Evolutionary conservation across 2,113 vertebrate species (phyloP).

Genomic region (Anser brachyrhynchus): DNA sequence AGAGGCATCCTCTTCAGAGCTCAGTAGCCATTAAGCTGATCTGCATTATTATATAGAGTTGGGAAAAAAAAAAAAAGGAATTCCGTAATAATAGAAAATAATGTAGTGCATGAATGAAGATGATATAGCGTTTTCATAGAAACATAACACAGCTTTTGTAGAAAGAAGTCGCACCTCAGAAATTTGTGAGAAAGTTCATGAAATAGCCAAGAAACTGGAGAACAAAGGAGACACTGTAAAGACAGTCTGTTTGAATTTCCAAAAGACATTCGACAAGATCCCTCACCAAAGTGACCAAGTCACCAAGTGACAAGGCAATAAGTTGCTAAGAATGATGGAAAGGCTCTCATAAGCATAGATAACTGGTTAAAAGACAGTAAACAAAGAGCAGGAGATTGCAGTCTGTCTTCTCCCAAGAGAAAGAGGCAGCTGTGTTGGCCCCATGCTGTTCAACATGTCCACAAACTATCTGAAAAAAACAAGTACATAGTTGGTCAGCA

Average conservation of each 20-base stretch:
- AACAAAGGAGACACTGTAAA: background rate
- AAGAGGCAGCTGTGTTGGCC: background rate
- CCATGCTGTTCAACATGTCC: background rate
- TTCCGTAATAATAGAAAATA: background rate
- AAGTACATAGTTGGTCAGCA: background rate
- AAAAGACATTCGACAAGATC: background rate
- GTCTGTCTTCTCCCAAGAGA: background rate
- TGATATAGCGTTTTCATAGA: background rate
- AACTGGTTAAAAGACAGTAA: background rate
- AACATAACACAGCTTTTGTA: background rate
- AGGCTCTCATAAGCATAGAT: background rate
- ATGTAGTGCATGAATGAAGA: background rate
- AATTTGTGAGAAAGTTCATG: background rate
- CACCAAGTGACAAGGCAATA: background rate
- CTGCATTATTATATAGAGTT: background rate
- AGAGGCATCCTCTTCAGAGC: background rate
- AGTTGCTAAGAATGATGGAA: background rate
- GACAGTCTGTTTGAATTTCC: background rate
- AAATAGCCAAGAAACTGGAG: background rate
- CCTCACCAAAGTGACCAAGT: background rate
- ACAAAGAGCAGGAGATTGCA: background rate
- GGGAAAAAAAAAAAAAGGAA: background rate
- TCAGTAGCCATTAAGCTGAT: background rate
- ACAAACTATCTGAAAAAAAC: background rate
- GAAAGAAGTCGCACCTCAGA: background rate